Percentiles rank a stretch among this genome's conserved stretches.
phyloP scores from a whole-genome alignment of 2,888 invertebrate species.

The Entomobrya proxima region DNA sequence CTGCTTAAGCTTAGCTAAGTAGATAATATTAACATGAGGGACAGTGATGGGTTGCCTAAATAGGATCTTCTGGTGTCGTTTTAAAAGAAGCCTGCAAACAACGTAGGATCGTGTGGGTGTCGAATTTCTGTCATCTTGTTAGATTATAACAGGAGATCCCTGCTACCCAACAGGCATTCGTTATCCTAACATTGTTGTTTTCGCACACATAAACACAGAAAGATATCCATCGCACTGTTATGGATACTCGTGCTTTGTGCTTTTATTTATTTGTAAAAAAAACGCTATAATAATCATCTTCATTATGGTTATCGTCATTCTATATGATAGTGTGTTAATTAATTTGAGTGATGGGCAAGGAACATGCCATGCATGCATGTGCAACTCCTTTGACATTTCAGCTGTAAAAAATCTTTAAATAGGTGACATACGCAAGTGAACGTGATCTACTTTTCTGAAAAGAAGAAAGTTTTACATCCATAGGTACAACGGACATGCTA shows the following conservation, averaged over 20 bases:
- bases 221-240: not conserved
- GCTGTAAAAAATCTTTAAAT: not conserved
- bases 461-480: not conserved
- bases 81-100: not conserved
- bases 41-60: not conserved
- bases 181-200: not conserved
- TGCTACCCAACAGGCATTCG: no score
- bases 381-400: not conserved
- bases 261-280: not conserved
- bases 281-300: not conserved
- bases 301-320: not conserved
- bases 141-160: not conserved
- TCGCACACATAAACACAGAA: not conserved
- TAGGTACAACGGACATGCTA: not conserved
- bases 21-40: not conserved
- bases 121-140: not conserved
- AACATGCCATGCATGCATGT: not conserved
- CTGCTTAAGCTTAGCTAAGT: not conserved
- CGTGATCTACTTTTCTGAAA: constrained; percentile 36
- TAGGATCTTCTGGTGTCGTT: no score
- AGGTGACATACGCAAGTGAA: constrained; percentile 6
- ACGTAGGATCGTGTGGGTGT: not conserved
- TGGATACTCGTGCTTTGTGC: no score
- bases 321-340: constrained; percentile 29
- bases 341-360: constrained; percentile 32